Evolutionary conservation across 2,888 invertebrate genomes (phyloP).

Genomic region (Cactoblastis cactorum): DNA sequence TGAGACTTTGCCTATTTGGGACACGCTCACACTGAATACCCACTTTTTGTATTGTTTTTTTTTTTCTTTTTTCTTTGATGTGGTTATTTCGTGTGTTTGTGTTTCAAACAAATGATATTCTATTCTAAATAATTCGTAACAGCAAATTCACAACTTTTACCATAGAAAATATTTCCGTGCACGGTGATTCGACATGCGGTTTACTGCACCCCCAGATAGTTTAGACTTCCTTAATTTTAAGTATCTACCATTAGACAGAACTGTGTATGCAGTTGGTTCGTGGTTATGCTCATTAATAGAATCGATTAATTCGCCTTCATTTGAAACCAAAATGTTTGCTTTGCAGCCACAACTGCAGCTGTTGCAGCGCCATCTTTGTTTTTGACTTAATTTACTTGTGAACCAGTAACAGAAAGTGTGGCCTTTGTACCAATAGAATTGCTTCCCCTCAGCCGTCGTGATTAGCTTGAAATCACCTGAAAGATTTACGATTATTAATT

Average conservation of each 20-base stretch:
- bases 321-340: conserved; percentile 1
- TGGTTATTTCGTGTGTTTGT: no score
- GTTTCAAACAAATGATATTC: no score
- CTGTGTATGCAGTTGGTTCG: neutral
- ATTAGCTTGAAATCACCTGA: conserved; percentile 4
- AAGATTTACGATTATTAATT: no score
- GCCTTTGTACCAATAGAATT: conserved; percentile 1
- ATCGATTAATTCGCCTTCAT: neutral
- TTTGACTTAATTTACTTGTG: neutral
- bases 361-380: neutral
- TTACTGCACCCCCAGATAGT: neutral
- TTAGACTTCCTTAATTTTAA: neutral
- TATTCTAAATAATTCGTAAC: no score
- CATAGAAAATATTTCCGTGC: no score
- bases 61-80: no score
- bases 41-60: no score
- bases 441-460: neutral
- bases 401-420: neutral
- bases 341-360: neutral
- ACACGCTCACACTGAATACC: no score
- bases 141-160: no score
- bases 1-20: no score
- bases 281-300: neutral
- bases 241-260: conserved; percentile 2
- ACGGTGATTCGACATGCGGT: no score